A percentile compares a stretch with the other conserved stretches of the same genome.
Conservation (phyloP, 53 echinoderm and acorn worm genomes). For the Astropecten irregularis region DNA sequence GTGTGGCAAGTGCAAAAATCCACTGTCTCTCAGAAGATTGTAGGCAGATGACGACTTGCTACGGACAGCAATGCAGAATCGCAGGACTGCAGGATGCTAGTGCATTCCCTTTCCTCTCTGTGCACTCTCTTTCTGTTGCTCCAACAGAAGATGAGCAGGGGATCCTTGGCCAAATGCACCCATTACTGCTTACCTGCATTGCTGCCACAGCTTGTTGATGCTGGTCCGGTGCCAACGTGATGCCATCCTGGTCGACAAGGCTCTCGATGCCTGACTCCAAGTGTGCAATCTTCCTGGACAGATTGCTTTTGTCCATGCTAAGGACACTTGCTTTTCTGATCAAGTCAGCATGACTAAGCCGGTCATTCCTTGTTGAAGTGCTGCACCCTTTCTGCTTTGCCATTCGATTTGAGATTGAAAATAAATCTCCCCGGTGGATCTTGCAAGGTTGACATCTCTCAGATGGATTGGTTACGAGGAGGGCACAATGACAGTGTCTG, state of each 20-base stretch:
- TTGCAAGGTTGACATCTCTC: conserved; percentile 12
- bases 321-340: not conserved
- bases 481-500: not conserved
- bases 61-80: not conserved
- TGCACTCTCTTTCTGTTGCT: conserved; percentile 10
- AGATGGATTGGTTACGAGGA: not conserved
- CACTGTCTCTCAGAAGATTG: conserved; percentile 10
- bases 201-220: too few species aligned
- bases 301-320: not conserved
- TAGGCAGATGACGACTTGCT: not conserved
- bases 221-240: not conserved
- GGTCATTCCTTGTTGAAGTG: conserved; percentile 1
- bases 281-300: not conserved
- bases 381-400: not conserved
- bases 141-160: not conserved
- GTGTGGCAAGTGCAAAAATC: conserved; percentile 48
- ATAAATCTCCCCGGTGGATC: not conserved
- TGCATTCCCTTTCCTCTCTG: conserved; percentile 10
- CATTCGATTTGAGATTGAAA: too few species aligned
- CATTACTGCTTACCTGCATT: too few species aligned
- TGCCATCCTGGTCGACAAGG: not conserved
- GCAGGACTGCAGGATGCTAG: conserved; percentile 1
- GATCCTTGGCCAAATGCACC: too few species aligned
- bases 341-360: not conserved
- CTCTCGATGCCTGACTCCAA: not conserved